Evolutionary conservation across 2,888 invertebrate species (phyloP), one percentile per base, ranked within the genome.

Genomic region (Erynnis tages): DNA sequence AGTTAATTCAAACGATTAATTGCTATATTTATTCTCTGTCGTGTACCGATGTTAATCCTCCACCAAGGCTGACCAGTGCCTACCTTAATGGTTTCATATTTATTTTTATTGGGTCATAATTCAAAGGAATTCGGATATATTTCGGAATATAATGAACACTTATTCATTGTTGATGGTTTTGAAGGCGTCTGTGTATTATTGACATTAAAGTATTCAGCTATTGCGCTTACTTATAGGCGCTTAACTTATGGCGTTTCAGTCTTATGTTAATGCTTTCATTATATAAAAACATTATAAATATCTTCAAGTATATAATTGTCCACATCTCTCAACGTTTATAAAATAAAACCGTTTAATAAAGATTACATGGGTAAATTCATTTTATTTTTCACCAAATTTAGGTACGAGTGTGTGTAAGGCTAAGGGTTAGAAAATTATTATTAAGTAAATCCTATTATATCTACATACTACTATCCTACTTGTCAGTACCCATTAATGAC

Each of bases 51-150:
- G 29, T 19, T 52, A 52, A 52, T 27, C 44, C 44, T 10, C 16
- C 8, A 1, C 32, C 37, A 52, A 52, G 52, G 52, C 37, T 34
- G 27, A 10, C 41, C 17, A 34, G 41, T 29, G 40, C 48, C 32
- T 21, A 41, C 47, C 47, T 30, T 49, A 49, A 49, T 49, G 49
- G 49, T 16, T 35, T 43, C 41, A 43, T 49, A 43, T 49, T 49
- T 43, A 49, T 49, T 49, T 49, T 49, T 49, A 49, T 49, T 49
- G 49, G 17, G 25, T 8, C 27, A 23, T 37, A 38, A 41, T 35
- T 43, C 41, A 8, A 43, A 34, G 11, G 41, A 19, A 50, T 50
- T 50, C 21, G 50, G 29, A 50, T 50, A 35, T 35, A 48, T 23
- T 50, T 50, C 17, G 34, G 43, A 43, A 35, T 43, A 40, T 32